Conservation (phyloP, 2,113 vertebrate genomes). For the Columbina picui region DNA sequence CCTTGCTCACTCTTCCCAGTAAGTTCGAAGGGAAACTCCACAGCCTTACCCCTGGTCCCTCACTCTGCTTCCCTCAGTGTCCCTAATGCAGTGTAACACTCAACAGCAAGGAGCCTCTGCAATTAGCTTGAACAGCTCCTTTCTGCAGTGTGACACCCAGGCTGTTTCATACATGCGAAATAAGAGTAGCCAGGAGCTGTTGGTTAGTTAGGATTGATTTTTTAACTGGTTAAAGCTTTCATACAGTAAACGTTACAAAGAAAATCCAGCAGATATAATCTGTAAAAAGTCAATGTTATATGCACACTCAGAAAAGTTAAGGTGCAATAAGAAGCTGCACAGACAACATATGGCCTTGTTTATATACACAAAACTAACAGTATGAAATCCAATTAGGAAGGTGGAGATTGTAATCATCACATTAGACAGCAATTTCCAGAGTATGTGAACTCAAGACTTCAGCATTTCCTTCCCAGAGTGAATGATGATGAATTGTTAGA, state of each 20-base stretch:
- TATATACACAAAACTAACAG: conserved; percentile 28
- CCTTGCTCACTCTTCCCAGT: not conserved
- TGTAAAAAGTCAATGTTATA: not conserved
- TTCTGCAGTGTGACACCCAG: not conserved
- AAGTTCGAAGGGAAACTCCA: not conserved
- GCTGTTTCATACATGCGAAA: not conserved
- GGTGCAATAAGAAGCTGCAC: not conserved
- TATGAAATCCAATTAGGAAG: conserved; percentile 43
- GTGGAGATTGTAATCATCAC: not conserved
- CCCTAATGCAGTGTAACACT: not conserved
- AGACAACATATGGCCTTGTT: conserved; percentile 4
- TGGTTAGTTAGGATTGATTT: not conserved
- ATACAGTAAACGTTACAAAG: not conserved
- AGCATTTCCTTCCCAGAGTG: not conserved
- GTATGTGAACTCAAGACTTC: not conserved
- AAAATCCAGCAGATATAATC: not conserved
- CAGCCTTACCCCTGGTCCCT: not conserved
- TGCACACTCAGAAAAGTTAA: not conserved
- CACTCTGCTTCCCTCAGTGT: not conserved
- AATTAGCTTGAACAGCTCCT: not conserved
- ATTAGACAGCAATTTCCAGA: conserved; percentile 3
- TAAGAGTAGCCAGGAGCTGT: not conserved
- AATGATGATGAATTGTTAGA: not conserved
- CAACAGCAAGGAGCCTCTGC: not conserved
- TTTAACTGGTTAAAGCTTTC: not conserved